Base-by-base conservation (phyloP, 2,888 invertebrate genomes). In the Agonopterix subpropinquella region DNA sequence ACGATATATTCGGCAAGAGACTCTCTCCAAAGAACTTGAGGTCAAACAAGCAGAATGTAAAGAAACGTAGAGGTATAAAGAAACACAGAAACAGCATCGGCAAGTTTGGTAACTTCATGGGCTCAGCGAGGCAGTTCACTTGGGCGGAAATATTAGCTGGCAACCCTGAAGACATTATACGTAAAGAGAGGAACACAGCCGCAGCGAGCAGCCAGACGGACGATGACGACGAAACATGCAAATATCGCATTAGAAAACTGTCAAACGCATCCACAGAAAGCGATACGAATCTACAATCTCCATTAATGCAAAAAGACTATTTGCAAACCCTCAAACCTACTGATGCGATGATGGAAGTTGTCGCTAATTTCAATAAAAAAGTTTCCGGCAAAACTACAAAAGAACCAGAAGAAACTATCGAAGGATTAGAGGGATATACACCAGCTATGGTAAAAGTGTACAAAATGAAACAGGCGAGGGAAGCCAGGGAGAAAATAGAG, bases 311-410 rank as follows among this genome's bases (percentile, higher is more conserved):
- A 58, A 84, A 75, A 71, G 89, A 78, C 68, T 91, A 77, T 59
- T 70, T 92, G 46, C 70, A 78, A 47, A 70, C 72, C n/a, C 58
- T 89, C 49, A 91, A 91, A 62, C 93, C 93, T 0, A 94, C 94
- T 1, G 91, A 92, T 44, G 93, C 93, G 1, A 94, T 94, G 94
- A 82, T 91, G 54, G 91, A 92, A 56, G 91, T 94, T 0, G 78
- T 92, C 48, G 89, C 91, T 41, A 90, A 86, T 64, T 91, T 91
- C 61, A 90, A 90, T 58, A 92, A 91, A 50, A 90, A 89, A 66
- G 66, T 77, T 13, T 51, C 76, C 0, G 80, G 80, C 0, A 79
- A 77, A 67, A 7, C 28, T 28, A 28, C 28, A 28, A 18, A 11
- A 9, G 46, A 49, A 4, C n/a, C 44, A 10, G 80, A 80, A 49